phyloP scores from a whole-genome alignment of 2,113 vertebrate species.

The Hippolais icterina region DNA sequence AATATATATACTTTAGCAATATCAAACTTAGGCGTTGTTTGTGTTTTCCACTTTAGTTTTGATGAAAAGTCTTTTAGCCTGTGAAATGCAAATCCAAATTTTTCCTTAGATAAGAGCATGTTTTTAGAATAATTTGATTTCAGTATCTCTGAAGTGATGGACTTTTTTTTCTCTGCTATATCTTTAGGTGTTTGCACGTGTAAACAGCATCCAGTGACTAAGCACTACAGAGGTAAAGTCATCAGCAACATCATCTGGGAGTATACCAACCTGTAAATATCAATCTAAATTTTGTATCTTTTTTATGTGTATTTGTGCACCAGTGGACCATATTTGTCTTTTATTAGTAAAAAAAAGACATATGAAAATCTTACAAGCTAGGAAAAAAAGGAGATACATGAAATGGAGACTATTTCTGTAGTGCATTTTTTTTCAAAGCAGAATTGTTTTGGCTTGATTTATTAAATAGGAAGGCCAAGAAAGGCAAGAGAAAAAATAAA shows the following conservation, averaged over 20 bases:
- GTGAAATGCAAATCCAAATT: background rate
- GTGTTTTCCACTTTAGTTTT: background rate
- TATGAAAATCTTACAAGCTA: background rate
- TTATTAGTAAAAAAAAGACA: background rate
- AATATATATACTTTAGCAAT: background rate
- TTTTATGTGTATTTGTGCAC: accelerated
- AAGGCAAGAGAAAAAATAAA: background rate
- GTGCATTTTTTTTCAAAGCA: background rate
- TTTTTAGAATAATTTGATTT: background rate
- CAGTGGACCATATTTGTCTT: background rate
- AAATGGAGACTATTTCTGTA: background rate
- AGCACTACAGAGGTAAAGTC: background rate
- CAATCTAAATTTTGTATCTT: background rate
- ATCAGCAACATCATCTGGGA: background rate
- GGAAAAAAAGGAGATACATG: background rate
- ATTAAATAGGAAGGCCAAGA: background rate
- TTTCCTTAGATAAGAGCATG: background rate
- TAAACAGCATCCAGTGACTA: background rate
- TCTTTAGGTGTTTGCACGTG: background rate
- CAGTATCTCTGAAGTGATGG: background rate
- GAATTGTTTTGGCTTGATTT: background rate
- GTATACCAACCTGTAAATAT: background rate
- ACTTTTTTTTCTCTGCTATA: background rate
- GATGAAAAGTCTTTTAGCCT: background rate
- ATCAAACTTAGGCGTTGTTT: background rate